Evolutionary conservation across 2,797 vertebrate genomes (phyloP), one percentile per base, ranked within the genome.

Genomic region (Chanos chanos): DNA sequence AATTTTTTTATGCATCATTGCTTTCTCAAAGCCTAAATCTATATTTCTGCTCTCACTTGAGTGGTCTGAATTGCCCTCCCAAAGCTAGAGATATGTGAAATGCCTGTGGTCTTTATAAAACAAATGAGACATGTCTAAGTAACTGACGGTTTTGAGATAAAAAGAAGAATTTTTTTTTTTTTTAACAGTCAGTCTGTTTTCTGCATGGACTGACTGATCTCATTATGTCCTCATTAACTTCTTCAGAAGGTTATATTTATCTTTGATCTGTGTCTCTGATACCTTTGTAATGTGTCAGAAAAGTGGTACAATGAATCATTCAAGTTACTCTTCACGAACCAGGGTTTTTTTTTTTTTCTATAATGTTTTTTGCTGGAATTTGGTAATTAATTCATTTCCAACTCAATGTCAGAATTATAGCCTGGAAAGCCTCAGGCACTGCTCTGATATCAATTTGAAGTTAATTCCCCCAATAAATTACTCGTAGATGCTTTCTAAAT

Each of bases 391-490:
- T 60, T 70, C 58, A 65, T 76, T 80, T 80, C 31, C 57, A 76
- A 77, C 63, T 37, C 37, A 55, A 49, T 10, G 12, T 73, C 72
- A 68, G 76, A 79, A 68, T 77, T 64, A 71, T 48, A 68, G 75
- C 70, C 78, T 51, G 41, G 41, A 37, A 24, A 56, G 73, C 83
- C 76, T 44, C 60, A 50, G 77, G 83, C 79, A 61, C 68, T 33
- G 59, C 48, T 80, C 49, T 64, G 48, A 78, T 72, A 74, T 19
- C 47, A 74, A 77, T 74, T 80, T 68, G 73, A 71, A 74, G 41
- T 76, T 78, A 76, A 81, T 78, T 79, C 70, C 74, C 66, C 28
- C 75, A 68, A 79, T 82, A 70, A 76, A 80, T 81, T n/a, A 75
- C 30, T 79, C 73, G 48, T 49, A 28, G 41, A 57, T 68, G 53